A percentile compares a stretch with the other conserved stretches of the same genome.
Evolutionary conservation across 2,888 invertebrate species (phyloP).

Genomic region (Carabus problematicus): DNA sequence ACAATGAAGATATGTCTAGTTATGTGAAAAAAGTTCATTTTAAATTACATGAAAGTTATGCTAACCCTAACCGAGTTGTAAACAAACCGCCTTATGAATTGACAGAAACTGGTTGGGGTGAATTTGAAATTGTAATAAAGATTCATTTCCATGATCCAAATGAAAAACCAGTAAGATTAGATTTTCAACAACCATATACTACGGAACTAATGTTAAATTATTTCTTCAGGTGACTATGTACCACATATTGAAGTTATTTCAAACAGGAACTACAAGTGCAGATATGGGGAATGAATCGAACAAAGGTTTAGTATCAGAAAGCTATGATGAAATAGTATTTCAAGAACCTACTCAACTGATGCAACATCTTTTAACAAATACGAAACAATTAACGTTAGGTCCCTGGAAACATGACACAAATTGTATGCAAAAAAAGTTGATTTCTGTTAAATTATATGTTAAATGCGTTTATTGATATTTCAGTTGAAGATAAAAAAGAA

Average conservation of each 20-base stretch:
- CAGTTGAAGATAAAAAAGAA: constrained; percentile 90
- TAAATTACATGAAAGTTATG: constrained; percentile 96
- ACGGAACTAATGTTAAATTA: background rate
- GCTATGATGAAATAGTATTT: constrained; percentile 95
- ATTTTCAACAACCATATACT: constrained; percentile 23
- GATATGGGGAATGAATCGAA: constrained; percentile 72
- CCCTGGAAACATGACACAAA: constrained; percentile 87
- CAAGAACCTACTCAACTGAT: constrained; percentile 89
- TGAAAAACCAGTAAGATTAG: constrained; percentile 81
- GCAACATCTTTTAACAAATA: constrained; percentile 84
- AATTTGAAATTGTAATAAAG: constrained; percentile 98
- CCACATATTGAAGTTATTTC: constrained; percentile 93
- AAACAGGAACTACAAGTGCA: constrained; percentile 70
- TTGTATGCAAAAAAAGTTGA: constrained; percentile 66
- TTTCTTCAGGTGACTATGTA: constrained; percentile 85
- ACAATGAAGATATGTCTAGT: constrained; percentile 91
- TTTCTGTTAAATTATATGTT: constrained; percentile 24
- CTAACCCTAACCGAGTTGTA: constrained; percentile 91
- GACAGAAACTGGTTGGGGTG: constrained; percentile 99
- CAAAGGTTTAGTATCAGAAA: constrained; percentile 85
- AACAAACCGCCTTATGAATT: constrained; percentile 97
- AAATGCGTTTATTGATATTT: constrained; percentile 53
- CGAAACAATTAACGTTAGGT: constrained; percentile 76
- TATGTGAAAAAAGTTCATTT: constrained; percentile 97
- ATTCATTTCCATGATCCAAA: constrained; percentile 97